phyloP scores from a whole-genome alignment of 2,888 invertebrate species.

The Lycophotia porphyrea region DNA sequence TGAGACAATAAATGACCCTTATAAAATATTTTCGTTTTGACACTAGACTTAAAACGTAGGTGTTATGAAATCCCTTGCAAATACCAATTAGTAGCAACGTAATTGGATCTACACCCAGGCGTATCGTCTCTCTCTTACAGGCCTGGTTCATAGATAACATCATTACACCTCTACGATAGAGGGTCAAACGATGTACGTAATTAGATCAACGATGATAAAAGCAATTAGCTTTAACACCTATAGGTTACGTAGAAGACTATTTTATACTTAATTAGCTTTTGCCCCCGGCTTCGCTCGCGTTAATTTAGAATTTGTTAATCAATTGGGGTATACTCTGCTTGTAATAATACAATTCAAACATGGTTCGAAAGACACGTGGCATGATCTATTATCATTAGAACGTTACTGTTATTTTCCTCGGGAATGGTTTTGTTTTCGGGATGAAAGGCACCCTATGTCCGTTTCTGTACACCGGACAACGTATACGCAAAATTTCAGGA shows the following conservation, averaged over 20 bases:
- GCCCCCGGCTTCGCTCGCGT: too few species aligned
- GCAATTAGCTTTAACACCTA: background rate
- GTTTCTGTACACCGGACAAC: too few species aligned
- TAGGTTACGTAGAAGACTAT: background rate
- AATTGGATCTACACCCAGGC: constrained; percentile 12
- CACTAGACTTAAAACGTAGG: background rate
- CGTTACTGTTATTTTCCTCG: too few species aligned
- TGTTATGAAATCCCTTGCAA: background rate
- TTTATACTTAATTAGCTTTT: background rate
- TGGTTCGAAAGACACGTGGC: too few species aligned
- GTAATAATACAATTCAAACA: too few species aligned
- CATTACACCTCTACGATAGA: background rate
- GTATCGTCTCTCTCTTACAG: constrained; percentile 16
- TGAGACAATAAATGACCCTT: too few species aligned
- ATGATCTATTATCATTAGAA: too few species aligned
- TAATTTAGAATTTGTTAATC: too few species aligned
- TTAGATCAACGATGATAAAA: constrained; percentile 5
- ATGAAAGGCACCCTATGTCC: too few species aligned
- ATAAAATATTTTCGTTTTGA: background rate
- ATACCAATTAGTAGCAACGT: constrained; percentile 22
- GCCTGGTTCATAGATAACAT: constrained; percentile 15
- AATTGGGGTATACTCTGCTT: too few species aligned
- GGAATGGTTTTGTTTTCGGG: too few species aligned
- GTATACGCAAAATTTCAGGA: too few species aligned
- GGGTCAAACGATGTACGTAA: constrained; percentile 6